Percentiles rank a stretch among this genome's conserved stretches.
These are phyloP conservation scores for Netelia virgata DNA, from an alignment of 2,888 invertebrate species.

Conservation along the genomic window DNA sequence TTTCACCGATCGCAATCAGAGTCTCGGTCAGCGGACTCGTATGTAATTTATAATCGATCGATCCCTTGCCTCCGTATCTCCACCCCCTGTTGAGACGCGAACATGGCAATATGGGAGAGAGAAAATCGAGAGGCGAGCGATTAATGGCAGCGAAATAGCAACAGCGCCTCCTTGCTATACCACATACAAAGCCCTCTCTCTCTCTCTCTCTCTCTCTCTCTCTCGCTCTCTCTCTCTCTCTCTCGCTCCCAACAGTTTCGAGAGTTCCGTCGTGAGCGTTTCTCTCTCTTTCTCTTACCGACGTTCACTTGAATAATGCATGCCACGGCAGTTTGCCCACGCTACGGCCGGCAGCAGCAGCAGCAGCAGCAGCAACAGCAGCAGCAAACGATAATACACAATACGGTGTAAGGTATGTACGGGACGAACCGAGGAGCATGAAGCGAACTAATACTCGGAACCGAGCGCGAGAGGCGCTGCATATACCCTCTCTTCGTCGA, in stretches of 20 bases:
- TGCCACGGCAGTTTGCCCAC: slow-evolving; percentile 76
- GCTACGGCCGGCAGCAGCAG: slow-evolving; percentile 57
- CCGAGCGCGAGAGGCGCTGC: neutral
- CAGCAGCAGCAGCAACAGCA: slow-evolving; percentile 12
- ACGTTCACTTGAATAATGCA: slow-evolving; percentile 77
- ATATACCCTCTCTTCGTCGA: slow-evolving; percentile 3
- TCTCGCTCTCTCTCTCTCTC: neutral
- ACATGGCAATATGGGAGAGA: slow-evolving; percentile 28
- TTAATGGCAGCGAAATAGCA: slow-evolving; percentile 49
- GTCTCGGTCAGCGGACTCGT: slow-evolving; percentile 33
- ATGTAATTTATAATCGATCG: slow-evolving; percentile 45
- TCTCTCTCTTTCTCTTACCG: neutral
- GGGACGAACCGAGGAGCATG: slow-evolving; percentile 6
- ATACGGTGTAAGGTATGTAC: slow-evolving; percentile 10
- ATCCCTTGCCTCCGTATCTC: slow-evolving; percentile 3
- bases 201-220: neutral
- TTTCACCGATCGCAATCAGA: slow-evolving; percentile 1
- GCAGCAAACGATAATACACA: slow-evolving; percentile 34
- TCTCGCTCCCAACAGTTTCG: slow-evolving; percentile 31
- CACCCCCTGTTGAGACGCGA: neutral
- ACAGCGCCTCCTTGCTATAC: slow-evolving; percentile 28
- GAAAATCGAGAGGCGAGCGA: slow-evolving; percentile 53
- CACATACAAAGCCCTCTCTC: neutral
- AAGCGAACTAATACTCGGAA: slow-evolving; percentile 13
- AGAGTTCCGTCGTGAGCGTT: slow-evolving; percentile 10